These are phyloP conservation scores for Platorchestia sp. DNA, from an alignment of 1,140 invertebrate genomes.

Conservation along the genomic window DNA sequence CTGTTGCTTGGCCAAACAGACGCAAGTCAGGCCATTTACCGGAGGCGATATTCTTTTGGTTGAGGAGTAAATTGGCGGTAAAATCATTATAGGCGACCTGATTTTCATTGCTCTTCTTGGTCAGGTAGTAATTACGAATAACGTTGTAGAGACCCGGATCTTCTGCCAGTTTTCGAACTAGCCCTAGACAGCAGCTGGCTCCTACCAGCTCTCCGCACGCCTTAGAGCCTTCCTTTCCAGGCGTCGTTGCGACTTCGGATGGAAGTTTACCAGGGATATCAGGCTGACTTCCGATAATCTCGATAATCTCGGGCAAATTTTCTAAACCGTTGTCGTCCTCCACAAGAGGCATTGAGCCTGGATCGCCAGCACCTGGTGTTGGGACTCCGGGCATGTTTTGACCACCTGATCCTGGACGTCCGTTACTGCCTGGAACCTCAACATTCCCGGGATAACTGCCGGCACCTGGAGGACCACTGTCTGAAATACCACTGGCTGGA, in stretches of 20 bases:
- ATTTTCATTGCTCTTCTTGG: not conserved
- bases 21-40: not conserved
- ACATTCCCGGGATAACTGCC: not conserved
- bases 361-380: not conserved
- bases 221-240: not conserved
- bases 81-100: not conserved
- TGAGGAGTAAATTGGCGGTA: not conserved
- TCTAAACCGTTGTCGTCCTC: not conserved
- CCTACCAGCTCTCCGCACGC: not conserved
- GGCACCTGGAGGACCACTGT: not conserved
- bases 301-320: slow-evolving; percentile 12
- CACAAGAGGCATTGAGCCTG: not conserved
- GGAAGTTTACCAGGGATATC: not conserved
- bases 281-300: not conserved
- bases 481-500: too few species aligned
- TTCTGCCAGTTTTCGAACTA: not conserved
- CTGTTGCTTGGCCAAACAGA: not conserved
- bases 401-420: not conserved
- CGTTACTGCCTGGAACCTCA: not conserved
- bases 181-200: not conserved
- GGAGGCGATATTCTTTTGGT: not conserved
- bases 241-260: not conserved
- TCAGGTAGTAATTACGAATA: not conserved
- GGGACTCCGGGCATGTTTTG: not conserved
- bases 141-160: slow-evolving; percentile 21